Base-by-base conservation (phyloP, 2,113 vertebrate species). In the Stegastes partitus region DNA sequence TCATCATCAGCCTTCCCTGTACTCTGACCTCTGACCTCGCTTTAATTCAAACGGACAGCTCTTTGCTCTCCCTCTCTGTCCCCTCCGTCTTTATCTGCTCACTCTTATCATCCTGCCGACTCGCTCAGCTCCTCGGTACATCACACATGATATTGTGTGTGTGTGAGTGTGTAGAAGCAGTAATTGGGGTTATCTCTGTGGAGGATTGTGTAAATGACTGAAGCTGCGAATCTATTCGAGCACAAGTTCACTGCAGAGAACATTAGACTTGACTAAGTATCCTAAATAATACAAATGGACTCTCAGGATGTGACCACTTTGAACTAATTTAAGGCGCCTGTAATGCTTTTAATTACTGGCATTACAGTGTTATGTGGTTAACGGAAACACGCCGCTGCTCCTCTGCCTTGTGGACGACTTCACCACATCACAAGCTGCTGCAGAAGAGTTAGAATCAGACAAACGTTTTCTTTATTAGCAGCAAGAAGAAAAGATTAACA, bases 131-230 rank as follows among this genome's bases (percentile, higher is more conserved):
- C 72, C 53, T 56, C 31, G 62, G 61, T 22, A 71, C 63, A 70
- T 85, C 75, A 55, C 70, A 77, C 55, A 58, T 73, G 69, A 44
- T 79, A 83, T 61, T 62, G 42, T 68, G 14, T 65, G 64, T 12
- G 58, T 28, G 21, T 9, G 45, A 51, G 45, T 69, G 49, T 77
- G 62, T 59, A 79, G 78, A 61, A 82, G 85, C 61, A 79, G 70
- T 90, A 89, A 90, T 89, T 90, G 90, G 58, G 90, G 88, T 90
- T 86, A 89, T 86, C 83, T 83, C 87, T 86, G 3, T 23, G 71
- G 88, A 82, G 88, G 74, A 77, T 77, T 90, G 74, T 73, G 6
- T 67, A 79, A 89, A 79, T 81, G 76, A 81, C 75, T 82, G 59
- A 58, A 66, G 73, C 78, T 72, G 57, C 71, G 63, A 87, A 83